Percentiles rank a stretch among this genome's conserved stretches.
Conservation (phyloP, 2,113 vertebrate species). For the Nyctereutes procyonoides region DNA sequence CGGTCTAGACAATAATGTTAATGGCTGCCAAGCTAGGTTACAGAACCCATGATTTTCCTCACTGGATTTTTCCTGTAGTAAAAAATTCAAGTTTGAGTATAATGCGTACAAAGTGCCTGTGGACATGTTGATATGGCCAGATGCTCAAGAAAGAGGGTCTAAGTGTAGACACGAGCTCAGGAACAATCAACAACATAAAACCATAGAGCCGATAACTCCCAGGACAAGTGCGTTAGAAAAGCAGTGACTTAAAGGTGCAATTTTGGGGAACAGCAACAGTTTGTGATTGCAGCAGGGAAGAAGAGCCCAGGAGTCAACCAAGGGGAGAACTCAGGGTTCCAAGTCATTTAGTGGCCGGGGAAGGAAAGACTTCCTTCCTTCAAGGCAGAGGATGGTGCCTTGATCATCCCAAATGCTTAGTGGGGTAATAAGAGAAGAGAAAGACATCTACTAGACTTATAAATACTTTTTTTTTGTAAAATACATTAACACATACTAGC, state of each 20-base stretch:
- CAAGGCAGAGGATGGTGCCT: neutral
- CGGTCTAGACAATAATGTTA: neutral
- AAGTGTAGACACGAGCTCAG: neutral
- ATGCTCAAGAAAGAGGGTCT: neutral
- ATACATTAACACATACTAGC: neutral
- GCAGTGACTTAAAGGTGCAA: neutral
- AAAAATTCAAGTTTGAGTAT: neutral
- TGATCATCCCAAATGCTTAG: neutral
- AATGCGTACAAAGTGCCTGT: neutral
- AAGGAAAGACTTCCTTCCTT: neutral
- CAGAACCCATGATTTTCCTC: neutral
- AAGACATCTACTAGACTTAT: neutral
- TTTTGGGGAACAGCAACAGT: neutral
- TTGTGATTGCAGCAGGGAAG: neutral
- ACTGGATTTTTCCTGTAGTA: neutral
- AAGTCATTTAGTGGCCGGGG: no score
- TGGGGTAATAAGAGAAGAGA: neutral
- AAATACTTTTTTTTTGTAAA: neutral
- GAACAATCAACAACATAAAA: neutral
- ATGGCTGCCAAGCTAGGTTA: neutral
- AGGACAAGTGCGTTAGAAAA: neutral
- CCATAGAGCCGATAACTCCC: neutral
- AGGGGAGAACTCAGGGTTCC: neutral
- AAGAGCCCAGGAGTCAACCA: neutral
- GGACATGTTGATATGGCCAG: neutral